Evolutionary conservation across 2,797 vertebrate species (phyloP), one percentile per base, ranked within the genome.

Genomic region (Parotocinclus haroldoi): DNA sequence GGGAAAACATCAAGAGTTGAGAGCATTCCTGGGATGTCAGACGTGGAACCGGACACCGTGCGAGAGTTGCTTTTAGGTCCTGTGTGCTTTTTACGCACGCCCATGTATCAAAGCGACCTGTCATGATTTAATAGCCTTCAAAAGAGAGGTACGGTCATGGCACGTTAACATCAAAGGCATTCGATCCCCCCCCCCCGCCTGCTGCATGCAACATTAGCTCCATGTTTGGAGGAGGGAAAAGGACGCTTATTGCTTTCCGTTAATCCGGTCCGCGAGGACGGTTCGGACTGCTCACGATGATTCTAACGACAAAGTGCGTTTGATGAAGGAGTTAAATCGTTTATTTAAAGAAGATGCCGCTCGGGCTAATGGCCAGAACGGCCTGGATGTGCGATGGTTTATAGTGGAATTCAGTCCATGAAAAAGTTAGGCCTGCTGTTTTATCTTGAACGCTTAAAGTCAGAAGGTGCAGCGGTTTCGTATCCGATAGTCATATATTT

Each of bases 401-500:
- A 10, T 52, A 9, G 10, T 14, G 18, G 55, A 69, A 69, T 78
- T 69, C 71, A 63, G 66, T 78, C 50, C 4, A 18, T 27, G 58
- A 59, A 68, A 76, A 79, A 76, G 75, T 79, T 74, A 71, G 70
- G 72, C 63, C 44, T 76, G 10, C 70, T 60, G 65, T 68, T 79
- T 76, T 75, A 76, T 67, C 60, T 70, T 68, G 56, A 40, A 63
- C 68, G 39, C 64, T 79, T 73, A 71, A 70, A 75, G 72, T 72
- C 69, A 74, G 75, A 72, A 77, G 73, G 71, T 85, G 86, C 81
- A 82, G 83, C 71, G 66, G 74, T 81, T 84, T 87, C 86, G 85
- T 72, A 80, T 78, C 83, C 84, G 77, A 76, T 77, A 83, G 78
- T 87, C 91, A 93, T 94, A 93, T 92, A 92, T 95, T 94, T 96